Evolutionary conservation across 2,888 invertebrate genomes (phyloP).

Genomic region (Aphidius colemani): DNA sequence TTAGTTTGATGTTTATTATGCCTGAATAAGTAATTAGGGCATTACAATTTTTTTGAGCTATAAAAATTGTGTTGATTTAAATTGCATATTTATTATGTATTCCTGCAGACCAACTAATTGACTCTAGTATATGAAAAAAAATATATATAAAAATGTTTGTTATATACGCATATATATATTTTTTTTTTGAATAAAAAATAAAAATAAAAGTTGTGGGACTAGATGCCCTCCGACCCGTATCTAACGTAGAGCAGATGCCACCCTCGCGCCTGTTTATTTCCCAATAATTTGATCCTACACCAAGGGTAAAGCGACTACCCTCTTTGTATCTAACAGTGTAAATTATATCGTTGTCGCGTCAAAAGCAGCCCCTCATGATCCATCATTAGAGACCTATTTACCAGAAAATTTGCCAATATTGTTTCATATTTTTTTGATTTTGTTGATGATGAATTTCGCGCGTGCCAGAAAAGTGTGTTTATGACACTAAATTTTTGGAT

Average conservation of each 20-base stretch:
- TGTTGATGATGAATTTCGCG: too few relatives aligned
- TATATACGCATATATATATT: too few relatives aligned
- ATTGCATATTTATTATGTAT: conserved; percentile 23
- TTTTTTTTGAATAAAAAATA: background rate
- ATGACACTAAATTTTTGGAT: too few relatives aligned
- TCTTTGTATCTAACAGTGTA: conserved; percentile 56
- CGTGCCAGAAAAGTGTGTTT: too few relatives aligned
- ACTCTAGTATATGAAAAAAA: conserved; percentile 39
- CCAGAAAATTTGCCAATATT: conserved; percentile 56
- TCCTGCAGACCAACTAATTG: conserved; percentile 59
- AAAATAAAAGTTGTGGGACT: conserved; percentile 36
- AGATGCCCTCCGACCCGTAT: conserved; percentile 59
- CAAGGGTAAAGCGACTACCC: conserved; percentile 52
- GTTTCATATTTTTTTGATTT: background rate
- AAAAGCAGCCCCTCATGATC: conserved; percentile 57
- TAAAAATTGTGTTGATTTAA: background rate
- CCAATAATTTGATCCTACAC: conserved; percentile 35
- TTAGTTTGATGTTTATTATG: too few relatives aligned
- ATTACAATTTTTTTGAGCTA: background rate
- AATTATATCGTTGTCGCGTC: conserved; percentile 58
- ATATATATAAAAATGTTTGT: background rate
- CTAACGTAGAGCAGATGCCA: conserved; percentile 60
- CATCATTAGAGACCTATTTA: conserved; percentile 58
- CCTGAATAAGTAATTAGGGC: too few relatives aligned
- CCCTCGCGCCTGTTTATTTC: conserved; percentile 43